These are phyloP conservation scores for Adelphocoris suturalis DNA, from an alignment of 2,888 invertebrate genomes.

Conservation along the genomic window DNA sequence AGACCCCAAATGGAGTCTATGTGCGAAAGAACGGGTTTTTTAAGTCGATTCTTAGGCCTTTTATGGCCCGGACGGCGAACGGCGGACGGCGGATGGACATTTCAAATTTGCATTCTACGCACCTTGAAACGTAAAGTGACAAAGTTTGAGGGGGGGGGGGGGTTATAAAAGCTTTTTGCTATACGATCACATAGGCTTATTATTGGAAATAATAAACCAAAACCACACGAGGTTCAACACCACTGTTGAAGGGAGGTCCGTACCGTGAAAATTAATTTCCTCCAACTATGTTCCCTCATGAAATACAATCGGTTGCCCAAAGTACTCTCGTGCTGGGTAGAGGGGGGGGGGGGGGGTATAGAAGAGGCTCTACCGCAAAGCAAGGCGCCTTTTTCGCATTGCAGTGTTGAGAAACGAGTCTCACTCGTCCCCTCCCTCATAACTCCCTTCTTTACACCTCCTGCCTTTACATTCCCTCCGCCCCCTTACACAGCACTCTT, in stretches of 20 bases:
- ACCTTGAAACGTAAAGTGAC: neutral
- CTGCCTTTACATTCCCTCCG: neutral
- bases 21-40: too few species aligned
- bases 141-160: too few species aligned
- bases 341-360: neutral
- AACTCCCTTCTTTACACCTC: too few species aligned
- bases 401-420: constrained; percentile 14
- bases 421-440: neutral
- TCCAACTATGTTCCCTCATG: neutral
- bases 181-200: neutral
- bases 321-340: neutral
- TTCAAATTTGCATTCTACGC: too few species aligned
- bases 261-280: neutral
- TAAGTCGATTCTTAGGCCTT: too few species aligned
- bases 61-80: too few species aligned
- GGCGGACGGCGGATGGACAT: too few species aligned
- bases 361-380: constrained; percentile 26
- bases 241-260: neutral
- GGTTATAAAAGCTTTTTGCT: too few species aligned
- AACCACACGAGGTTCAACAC: neutral
- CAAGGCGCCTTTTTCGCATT: constrained; percentile 36
- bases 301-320: neutral
- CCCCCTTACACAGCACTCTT: neutral
- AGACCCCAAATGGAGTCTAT: too few species aligned
- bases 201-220: too few species aligned